Base-by-base conservation (phyloP, 2,797 vertebrate species). In the Babyrousa celebensis region DNA sequence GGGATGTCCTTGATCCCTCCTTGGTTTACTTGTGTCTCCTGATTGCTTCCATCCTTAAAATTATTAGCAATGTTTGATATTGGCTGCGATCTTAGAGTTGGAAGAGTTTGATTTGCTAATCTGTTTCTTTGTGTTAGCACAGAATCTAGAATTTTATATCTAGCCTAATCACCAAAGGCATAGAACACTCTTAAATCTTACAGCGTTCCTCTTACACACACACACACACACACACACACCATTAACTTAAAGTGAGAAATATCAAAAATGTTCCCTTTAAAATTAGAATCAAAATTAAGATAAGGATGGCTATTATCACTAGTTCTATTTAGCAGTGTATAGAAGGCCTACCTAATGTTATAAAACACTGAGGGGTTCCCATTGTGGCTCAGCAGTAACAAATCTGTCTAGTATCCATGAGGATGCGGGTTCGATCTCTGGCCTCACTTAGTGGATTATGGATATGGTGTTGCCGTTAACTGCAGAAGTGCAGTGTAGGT, bases 111-210 rank as follows among this genome's bases (percentile, higher is more conserved):
- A 72, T 67, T 65, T 90, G 63, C 21, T 83, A 82, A 17, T 71
- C 12, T 77, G 7, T 62, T 32, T 54, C 23, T 56, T 67, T 29
- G 8, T 12, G 3, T 94, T 86, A 86, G 36, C 58, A 36, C 3
- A 80, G 54, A 97, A 60, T 11, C 40, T 89, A 70, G 20, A 40
- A 85, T 71, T 92, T 89, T 77, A 54, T 83, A 12, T 79, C 14
- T 25, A 84, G 32, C 21, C n/a, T 48, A 93, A 71, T 85, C 52
- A 75, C 80, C 18, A 2, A 77, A 91, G 58, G 32, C 29, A 65
- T 70, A 60, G 65, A 79, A 91, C 23, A 17, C 63, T 10, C 40
- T 65, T 86, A 80, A 85, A 89, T 75, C 8, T 89, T 48, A 92
- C 67, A 56, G 79, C 14, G 4, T 72, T 11, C 12, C 48, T 32